A percentile compares a stretch with the other conserved stretches of the same genome.
Conservation (phyloP, 2,797 vertebrate species). For the Microchirus variegatus region DNA sequence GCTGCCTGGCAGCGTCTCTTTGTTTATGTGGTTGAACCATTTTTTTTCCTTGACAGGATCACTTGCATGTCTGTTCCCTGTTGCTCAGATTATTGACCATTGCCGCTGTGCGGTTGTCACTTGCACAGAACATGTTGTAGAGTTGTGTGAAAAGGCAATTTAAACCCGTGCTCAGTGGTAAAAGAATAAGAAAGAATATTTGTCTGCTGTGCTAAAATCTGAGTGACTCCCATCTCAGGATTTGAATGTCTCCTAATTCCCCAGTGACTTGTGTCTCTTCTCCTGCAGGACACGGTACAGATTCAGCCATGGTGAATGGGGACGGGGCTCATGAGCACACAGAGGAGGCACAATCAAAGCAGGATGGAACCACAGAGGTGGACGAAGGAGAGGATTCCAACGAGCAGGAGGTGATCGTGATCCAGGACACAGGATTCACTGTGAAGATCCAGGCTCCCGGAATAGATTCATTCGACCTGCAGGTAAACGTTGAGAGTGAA, state of each 20-base stretch:
- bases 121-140: background rate
- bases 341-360: conserved; percentile 80
- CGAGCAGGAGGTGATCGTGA: conserved; percentile 98
- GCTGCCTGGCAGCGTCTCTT: conserved; percentile 23
- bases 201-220: background rate
- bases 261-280: background rate
- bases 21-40: conserved; percentile 5
- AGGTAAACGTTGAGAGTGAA: conserved; percentile 77
- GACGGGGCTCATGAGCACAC: conserved; percentile 80
- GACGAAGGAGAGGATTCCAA: conserved; percentile 88
- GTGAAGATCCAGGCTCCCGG: conserved; percentile 96
- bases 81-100: too few species aligned
- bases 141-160: background rate
- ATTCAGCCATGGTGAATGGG: conserved; percentile 91
- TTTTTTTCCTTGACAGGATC: conserved; percentile 1
- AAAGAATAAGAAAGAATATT: too few species aligned
- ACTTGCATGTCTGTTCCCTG: too few species aligned
- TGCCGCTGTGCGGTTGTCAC: background rate
- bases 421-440: conserved; percentile 98
- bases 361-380: conserved; percentile 84
- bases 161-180: too few species aligned
- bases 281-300: conserved; percentile 81
- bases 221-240: background rate
- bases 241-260: background rate
- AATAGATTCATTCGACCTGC: conserved; percentile 95